Base-by-base conservation (phyloP, 2,888 invertebrate genomes). In the Portevinia maculata region DNA sequence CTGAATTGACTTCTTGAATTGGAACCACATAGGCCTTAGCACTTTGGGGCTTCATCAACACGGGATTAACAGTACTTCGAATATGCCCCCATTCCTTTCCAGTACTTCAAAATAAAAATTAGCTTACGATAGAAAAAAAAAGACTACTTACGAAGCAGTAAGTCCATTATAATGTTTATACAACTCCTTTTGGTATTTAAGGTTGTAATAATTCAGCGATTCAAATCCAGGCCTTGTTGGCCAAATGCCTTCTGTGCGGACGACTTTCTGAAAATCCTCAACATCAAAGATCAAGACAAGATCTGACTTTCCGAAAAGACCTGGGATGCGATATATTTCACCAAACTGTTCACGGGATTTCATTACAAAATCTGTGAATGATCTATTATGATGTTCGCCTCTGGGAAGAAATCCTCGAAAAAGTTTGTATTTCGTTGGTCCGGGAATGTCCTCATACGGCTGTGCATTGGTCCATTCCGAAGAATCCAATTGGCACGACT, bases 41-140 rank as follows among this genome's bases (percentile, higher is more conserved):
- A 30, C 91, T 86, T 86, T 92, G 92, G 0, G 93, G 93, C 85
- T 93, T 91, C 88, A 94, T 89, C 89, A 94, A 90, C 52, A 93
- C 91, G 79, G 93, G 93, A 88, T 94, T 94, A 0, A 94, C 93
- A 81, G 93, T 93, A 1, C 92, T 92, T 30, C 94, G 91, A 76
- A 94, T 91, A 53, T 93, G 91, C 39, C 93, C 92, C 94, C 94
- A 95, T 7, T 5, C 39, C 2, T 39, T 15, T 3, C 93, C 94
- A 24, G 3, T 2, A 24, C 24, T 24, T 3, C 24, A 24, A 24
- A 24, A 5, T 24, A 5, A 24, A 3, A 5, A 24, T 24, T 15
- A 6, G 13, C 13, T 39, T 7, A 7, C 13, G 7, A 15, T 39
- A 7, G 15, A 0, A 8, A 39, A 5, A 5, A 15, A 15, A 6